Evolutionary conservation across 1,140 invertebrate species (phyloP), one percentile per base, ranked within the genome.

Genomic region (Reticulitermes speratus): DNA sequence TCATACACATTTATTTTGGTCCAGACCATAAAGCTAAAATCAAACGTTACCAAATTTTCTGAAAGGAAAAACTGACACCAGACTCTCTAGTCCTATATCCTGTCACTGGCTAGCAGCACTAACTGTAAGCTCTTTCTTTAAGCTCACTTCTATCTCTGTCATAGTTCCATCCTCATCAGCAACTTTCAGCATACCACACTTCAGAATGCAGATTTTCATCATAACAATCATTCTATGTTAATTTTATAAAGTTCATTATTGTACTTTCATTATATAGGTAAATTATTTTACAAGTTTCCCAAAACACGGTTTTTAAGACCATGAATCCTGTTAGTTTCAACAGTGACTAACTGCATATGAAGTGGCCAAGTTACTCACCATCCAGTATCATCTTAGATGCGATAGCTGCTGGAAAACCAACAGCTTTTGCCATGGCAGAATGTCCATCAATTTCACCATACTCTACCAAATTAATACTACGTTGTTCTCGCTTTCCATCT

Each of bases 391-490:
- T 99, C 91, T 99, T 98, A 0, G 97, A 95, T 11, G 98, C 97
- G 89, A 99, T 99, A 12, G 97, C 99, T 11, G 97, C 95, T 0
- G 99, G 98, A 89, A 98, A 96, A 9, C 99, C 98, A 12, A 99
- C 99, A 30, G 98, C 99, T 89, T 97, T 95, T 1, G 98, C 97
- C 99, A 99, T 99, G 11, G 99, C 99, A 0, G 98, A 99, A 90
- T 97, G 97, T 25, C 97, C 96, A 87, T 94, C 92, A 12, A 91
- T 90, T 84, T 98, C 96, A 0, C 99, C 99, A 89, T 99, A 99
- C 52, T 96, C 95, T 1, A 99, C 97, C 90, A 99, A 94, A 89
- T 97, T 98, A 84, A 99, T 97, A 65, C 97, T 96, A 85, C 97
- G 94, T 38, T 94, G 90, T 92, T 99, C 98, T 86, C 94, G 92